These are phyloP conservation scores for Drosophila mulleri DNA, from an alignment of 2,888 invertebrate species.

Conservation along the genomic window DNA sequence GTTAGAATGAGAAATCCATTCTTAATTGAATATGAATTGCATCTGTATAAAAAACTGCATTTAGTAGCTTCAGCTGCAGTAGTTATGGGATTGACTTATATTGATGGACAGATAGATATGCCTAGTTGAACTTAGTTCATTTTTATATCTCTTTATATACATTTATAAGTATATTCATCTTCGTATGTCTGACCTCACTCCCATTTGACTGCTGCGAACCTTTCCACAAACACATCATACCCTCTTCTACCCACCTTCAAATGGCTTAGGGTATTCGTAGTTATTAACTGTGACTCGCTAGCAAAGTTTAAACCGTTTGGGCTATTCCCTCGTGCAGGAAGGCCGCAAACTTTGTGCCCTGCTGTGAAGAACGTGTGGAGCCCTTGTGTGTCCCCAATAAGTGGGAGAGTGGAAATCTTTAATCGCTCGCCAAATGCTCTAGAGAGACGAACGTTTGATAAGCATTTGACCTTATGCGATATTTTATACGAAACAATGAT, in stretches of 20 bases:
- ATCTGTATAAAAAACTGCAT: neutral
- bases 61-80: neutral
- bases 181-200: neutral
- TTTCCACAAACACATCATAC: neutral
- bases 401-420: conserved; percentile 61
- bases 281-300: conserved; percentile 28
- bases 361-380: conserved; percentile 30
- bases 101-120: neutral
- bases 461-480: conserved; percentile 67
- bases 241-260: neutral
- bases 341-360: conserved; percentile 48
- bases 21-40: no score
- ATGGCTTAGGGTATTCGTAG: neutral
- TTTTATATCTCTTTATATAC: no score
- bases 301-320: conserved; percentile 37
- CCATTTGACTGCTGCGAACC: no score
- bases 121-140: neutral
- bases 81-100: neutral
- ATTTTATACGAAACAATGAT: conserved; percentile 3
- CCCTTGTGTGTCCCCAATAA: conserved; percentile 7
- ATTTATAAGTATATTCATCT: neutral
- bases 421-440: conserved; percentile 74
- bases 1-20: neutral
- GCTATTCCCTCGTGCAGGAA: conserved; percentile 37
- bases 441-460: conserved; percentile 67